Base-by-base conservation (phyloP, 1,140 invertebrate species). In the Drosophila orena region DNA sequence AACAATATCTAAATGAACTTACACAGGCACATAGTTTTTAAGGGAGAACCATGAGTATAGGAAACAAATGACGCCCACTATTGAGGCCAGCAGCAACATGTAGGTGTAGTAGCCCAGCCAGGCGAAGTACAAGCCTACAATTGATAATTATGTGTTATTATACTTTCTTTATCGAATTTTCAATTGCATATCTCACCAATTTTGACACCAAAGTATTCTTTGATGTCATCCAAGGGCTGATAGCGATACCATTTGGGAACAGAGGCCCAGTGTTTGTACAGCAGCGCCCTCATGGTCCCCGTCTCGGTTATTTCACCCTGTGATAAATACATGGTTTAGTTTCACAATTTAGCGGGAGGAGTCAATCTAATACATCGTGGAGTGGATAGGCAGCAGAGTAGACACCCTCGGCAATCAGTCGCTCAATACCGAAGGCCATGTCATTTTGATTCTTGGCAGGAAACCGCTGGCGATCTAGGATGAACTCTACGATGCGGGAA, bases 91-190 rank as follows among this genome's bases (percentile, higher is more conserved):
- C n/a, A 98, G 94, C 58, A 99, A 92, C 95, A 98, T 97, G 47
- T 96, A 95, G 0, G 98, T 99, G 90, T 99, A 99, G 93, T 97
- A 99, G 37, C 98, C 98, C 17, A 99, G 93, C 98, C 98, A 99
- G 5, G 98, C 98, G 92, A 99, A 99, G 92, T 99, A 99, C 38
- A 98, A 93, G 35, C 90, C 90, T 91, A 15, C 0, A 35, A 20
- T 22, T 7, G 6, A 1, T 0, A 6, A 14, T 1, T 1, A 35
- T 2, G 27, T 12, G 10, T 30, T 2, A 58, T n/a, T 12, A 12
- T 5, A 24, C 1, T 2, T 0, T 20, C 7, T 1, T 15, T 12
- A 17, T 35, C 12, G 14, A 4, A 12, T 8, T 27, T 15, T 27
- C 14, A 14, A n/a, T 3, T 37, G 2, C 11, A 4, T 4, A 35